Evolutionary conservation across 2,113 vertebrate genomes (phyloP), one percentile per base, ranked within the genome.

Genomic region (Ptilorrhoa leucosticta): DNA sequence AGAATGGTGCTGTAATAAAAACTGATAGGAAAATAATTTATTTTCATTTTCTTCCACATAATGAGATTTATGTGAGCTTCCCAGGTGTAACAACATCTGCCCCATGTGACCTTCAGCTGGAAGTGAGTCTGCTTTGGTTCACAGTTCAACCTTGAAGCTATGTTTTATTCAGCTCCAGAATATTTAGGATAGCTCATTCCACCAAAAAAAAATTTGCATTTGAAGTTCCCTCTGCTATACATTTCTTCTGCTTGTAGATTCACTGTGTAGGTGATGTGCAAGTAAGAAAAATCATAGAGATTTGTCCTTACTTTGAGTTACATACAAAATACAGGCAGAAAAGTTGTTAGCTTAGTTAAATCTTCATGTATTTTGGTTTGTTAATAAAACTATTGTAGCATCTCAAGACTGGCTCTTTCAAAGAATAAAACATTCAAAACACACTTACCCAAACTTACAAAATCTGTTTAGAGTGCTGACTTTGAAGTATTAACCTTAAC

Each of bases 51-150:
- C 54, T 39, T 30, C 28, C 39, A 33, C 44, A 75, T 58, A 10
- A 2, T 42, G 66, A 96, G 82, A 95, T 95, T 95, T 89, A 78
- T 92, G 88, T 87, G 88, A 40, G 4, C 37, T 83, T 79, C 68
- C 70, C 15, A 92, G 79, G 71, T 86, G 58, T 79, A 70, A 89
- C 65, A 71, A 21, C 77, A 48, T 87, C 56, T 83, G 83, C 4
- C 83, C 72, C 3, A 0, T 37, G 39, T 83, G 82, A 90, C 76
- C 68, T 75, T 90, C 72, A 89, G 8, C 31, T 87, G 64, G 20
- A 51, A 95, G 60, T 37, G 76, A 83, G 44, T 81, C 60, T 70
- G 28, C 79, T 87, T 77, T 56, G 26, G n/a, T 90, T 89, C 61
- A 33, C 28, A 44, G 76, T 78, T 91, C n/a, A 71, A 16, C 47